These are phyloP conservation scores for Cromileptes altivelis DNA, from an alignment of 2,113 vertebrate genomes.

Conservation along the genomic window DNA sequence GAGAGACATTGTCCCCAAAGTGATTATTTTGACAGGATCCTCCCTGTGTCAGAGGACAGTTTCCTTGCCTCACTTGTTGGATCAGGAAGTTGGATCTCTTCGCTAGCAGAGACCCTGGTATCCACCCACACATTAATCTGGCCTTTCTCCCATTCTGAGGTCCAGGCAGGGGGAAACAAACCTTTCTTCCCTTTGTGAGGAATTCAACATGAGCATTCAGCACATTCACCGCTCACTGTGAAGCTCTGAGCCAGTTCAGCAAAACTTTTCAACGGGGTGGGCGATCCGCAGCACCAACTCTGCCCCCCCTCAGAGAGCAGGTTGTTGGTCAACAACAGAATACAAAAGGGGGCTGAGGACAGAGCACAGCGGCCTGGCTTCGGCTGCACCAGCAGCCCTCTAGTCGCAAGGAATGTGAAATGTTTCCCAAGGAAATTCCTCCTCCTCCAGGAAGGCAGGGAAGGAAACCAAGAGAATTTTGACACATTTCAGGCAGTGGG, in stretches of 20 bases:
- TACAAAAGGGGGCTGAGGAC: conserved; percentile 11
- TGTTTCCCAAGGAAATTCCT: conserved; percentile 80
- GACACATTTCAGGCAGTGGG: conserved; percentile 72
- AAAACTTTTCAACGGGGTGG: conserved; percentile 58
- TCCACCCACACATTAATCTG: conserved; percentile 70
- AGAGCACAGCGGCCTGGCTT: conserved; percentile 26
- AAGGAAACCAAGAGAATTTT: conserved; percentile 76
- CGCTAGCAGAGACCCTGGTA: conserved; percentile 59
- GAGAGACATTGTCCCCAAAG: conserved; percentile 62
- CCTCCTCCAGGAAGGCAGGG: conserved; percentile 73
- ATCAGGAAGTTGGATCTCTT: conserved; percentile 59
- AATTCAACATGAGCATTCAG: conserved; percentile 61
- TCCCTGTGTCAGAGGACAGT: conserved; percentile 65
- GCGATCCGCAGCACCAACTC: conserved; percentile 15
- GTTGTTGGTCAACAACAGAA: conserved; percentile 68
- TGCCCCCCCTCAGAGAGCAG: conserved; percentile 25
- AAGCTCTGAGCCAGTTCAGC: conserved; percentile 52
- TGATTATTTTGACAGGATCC: conserved; percentile 76
- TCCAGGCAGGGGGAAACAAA: conserved; percentile 62
- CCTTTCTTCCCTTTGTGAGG: conserved; percentile 66
- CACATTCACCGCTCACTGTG: conserved; percentile 30
- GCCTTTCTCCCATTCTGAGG: conserved; percentile 65
- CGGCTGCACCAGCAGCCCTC: conserved; percentile 44
- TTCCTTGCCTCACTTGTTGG: conserved; percentile 55
- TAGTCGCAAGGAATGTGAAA: conserved; percentile 75